Evolutionary conservation across 2,888 invertebrate species (phyloP), one percentile per base, ranked within the genome.

Genomic region (Emmelina monodactyla): DNA sequence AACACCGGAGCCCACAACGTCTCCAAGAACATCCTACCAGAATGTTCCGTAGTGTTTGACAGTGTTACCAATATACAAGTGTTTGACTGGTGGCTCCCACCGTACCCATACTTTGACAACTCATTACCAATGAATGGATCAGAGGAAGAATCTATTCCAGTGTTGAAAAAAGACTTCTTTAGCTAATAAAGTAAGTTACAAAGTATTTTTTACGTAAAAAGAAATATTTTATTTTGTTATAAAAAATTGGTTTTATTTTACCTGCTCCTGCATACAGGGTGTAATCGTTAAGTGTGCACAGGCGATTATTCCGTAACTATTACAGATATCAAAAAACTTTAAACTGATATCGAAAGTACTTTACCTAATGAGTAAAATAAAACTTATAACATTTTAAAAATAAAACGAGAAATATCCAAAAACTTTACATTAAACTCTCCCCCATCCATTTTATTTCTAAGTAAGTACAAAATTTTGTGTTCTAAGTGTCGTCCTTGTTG

Each of bases 61-160:
- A 56, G 61, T 0, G 68, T 75, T 2, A 50, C 65, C 0, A 65
- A 53, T 2, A 58, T 68, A 1, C 43, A 55, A 2, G 65, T 75
- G 0, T 58, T 55, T 2, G 58, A 60, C 16, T 66, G 66, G 66
- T 65, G 88, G 88, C 84, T 87, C 61, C 85, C 83, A 59, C 52
- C 65, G 29, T 81, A 76, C 41, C 63, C 66, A 2, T 54, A 63
- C 43, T 68, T 64, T 47, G 59, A 65, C 11, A 62, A 59, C 22
- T 53, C 34, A 15, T 37, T 65, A 16, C 64, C 67, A 0, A 44
- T 47, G 2, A 49, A 49, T 28, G 42, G 56, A 37, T 51, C 35
- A 2, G 63, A 64, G 40, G 68, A 68, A 14, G 62, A 64, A 34
- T 49, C 63, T 3, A 32, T 55, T 33, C 63, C 68, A 28, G 51